Conservation (phyloP, 2,888 invertebrate species). For the Dendrolimus pini region DNA sequence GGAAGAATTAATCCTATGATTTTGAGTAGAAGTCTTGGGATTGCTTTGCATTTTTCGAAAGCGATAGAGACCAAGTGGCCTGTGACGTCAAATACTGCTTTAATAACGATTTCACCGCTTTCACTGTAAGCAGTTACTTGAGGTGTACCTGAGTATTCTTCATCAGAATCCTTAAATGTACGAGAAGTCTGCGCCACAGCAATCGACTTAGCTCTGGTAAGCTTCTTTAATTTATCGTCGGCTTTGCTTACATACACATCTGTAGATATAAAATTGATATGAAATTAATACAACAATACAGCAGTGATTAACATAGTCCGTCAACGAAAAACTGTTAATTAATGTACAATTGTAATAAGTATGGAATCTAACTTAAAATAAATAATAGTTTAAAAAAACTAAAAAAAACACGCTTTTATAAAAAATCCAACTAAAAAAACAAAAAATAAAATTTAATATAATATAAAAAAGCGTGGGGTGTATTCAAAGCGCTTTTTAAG, state of each 20-base stretch:
- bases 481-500: too few relatives aligned
- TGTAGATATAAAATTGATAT: constrained; percentile 2
- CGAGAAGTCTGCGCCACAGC: constrained; percentile 2
- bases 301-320: too few relatives aligned
- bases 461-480: too few relatives aligned
- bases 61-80: constrained; percentile 17
- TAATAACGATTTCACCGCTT: constrained; percentile 3
- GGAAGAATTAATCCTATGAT: constrained; percentile 22
- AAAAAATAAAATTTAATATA: too few relatives aligned
- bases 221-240: constrained; percentile 9
- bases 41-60: constrained; percentile 8
- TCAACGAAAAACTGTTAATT: too few relatives aligned
- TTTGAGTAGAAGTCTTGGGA: constrained; percentile 22
- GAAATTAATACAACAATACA: too few relatives aligned
- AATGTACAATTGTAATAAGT: too few relatives aligned
- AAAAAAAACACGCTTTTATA: too few relatives aligned
- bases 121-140: neutral
- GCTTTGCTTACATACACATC: constrained; percentile 16
- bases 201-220: constrained; percentile 1
- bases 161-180: neutral
- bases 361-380: too few relatives aligned
- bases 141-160: constrained; percentile 2
- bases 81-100: constrained; percentile 9
- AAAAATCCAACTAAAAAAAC: too few relatives aligned
- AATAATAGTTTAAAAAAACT: too few relatives aligned